Evolutionary conservation across 2,797 vertebrate genomes (phyloP).

Genomic region (Champsocephalus esox): DNA sequence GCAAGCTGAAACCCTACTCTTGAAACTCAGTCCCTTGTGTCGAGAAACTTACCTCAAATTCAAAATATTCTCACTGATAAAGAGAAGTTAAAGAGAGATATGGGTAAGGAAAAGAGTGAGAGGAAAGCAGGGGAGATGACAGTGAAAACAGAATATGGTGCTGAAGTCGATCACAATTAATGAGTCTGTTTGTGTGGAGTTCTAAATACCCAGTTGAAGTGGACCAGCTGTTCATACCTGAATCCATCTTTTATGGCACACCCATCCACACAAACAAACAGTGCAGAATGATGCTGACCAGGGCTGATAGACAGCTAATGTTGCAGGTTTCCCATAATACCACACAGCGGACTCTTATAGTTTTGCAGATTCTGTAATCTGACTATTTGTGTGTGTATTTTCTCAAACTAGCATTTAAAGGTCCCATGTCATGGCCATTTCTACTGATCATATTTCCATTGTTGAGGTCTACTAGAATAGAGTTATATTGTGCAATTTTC

Average conservation of each 20-base stretch:
- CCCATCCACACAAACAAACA: conserved; percentile 42
- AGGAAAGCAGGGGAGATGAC: conserved; percentile 12
- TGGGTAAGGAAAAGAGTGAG: conserved; percentile 12
- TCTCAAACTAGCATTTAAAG: conserved; percentile 1
- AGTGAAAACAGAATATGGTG: conserved; percentile 23
- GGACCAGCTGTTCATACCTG: conserved; percentile 70
- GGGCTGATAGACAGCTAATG: conserved; percentile 57
- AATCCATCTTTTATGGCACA: conserved; percentile 43
- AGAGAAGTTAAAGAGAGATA: conserved; percentile 7
- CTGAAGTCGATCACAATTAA: conserved; percentile 60
- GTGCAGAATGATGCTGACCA: conserved; percentile 44
- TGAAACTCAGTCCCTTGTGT: conserved; percentile 41
- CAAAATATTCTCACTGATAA: conserved; percentile 15
- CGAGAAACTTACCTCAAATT: conserved; percentile 47
- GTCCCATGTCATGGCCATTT: no score
- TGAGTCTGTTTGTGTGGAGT: conserved; percentile 50
- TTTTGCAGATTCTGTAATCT: conserved; percentile 26
- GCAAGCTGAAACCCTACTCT: conserved; percentile 25
- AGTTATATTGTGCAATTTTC: no score
- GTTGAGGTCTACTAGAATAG: no score
- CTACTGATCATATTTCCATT: no score
- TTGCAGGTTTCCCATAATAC: conserved; percentile 47
- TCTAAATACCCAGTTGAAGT: conserved; percentile 50
- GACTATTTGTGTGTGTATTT: conserved; percentile 24
- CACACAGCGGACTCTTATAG: conserved; percentile 15